Evolutionary conservation across 2,797 vertebrate genomes (phyloP).

Genomic region (Cyclopterus lumpus): DNA sequence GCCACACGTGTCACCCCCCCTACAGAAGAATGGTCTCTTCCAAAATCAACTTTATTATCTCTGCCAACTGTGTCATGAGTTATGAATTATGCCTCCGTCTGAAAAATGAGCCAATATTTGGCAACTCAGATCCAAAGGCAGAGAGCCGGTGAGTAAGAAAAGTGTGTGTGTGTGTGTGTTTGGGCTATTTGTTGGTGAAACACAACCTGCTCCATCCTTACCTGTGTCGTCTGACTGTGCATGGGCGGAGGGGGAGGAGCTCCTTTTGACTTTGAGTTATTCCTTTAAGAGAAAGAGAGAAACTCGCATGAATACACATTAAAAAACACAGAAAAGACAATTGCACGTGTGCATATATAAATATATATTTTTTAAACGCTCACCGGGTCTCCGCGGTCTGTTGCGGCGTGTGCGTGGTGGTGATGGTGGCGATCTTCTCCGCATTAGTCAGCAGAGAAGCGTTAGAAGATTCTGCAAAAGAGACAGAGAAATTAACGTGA

Average conservation of each 20-base stretch:
- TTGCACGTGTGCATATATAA: neutral
- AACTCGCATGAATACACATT: neutral
- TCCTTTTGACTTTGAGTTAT: conserved; percentile 94
- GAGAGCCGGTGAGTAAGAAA: too few species aligned
- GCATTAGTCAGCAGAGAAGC: conserved; percentile 96
- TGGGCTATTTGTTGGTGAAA: neutral
- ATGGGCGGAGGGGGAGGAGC: conserved; percentile 84
- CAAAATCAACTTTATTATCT: neutral
- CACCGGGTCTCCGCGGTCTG: conserved; percentile 84
- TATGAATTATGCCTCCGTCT: too few species aligned
- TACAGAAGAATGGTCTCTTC: neutral
- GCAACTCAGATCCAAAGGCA: too few species aligned
- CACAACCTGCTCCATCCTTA: too few species aligned
- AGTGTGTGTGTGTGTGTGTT: neutral
- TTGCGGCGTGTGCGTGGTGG: conserved; percentile 94
- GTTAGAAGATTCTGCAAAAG: conserved; percentile 92
- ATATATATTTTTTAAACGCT: too few species aligned
- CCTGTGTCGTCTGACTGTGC: conserved; percentile 86
- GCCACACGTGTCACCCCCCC: conserved; percentile 16
- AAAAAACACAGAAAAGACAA: neutral
- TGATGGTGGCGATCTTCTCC: conserved; percentile 98
- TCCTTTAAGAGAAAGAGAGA: conserved; percentile 82
- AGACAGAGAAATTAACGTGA: neutral
- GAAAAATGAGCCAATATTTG: too few species aligned
- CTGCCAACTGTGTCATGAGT: neutral